Base-by-base conservation (phyloP, 2,888 invertebrate genomes). In the Drosophila pseudotakahashii region DNA sequence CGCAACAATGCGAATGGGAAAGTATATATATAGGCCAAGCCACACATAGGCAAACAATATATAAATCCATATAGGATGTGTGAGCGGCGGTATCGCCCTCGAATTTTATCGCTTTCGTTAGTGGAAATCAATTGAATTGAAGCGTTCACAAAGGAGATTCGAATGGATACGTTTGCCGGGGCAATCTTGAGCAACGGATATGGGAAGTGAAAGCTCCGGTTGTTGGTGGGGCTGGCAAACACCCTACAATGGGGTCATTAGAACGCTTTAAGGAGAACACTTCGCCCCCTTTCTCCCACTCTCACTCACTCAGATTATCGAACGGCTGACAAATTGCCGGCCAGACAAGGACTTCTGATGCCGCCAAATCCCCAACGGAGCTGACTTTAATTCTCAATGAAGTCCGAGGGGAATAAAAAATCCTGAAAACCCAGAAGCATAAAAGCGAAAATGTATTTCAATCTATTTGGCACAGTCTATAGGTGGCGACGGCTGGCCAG, bases 391-490 rank as follows among this genome's bases (percentile, higher is more conserved):
- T 52, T 66, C 69, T 53, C 41, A 62, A 75, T 64, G 75, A 61
- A 68, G 68, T 52, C 58, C 6, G 36, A 51, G 37, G 34, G 36
- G 72, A 72, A 72, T 72, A 47, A 57, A 70, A 62, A 60, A 67
- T 13, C 41, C 34, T 16, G 59, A 42, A 64, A 32, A 68, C 57
- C 51, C 69, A 72, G 61, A 70, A 76, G 72, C 58, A 80, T 86
- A 88, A 82, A 41, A 41, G 52, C 45, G 45, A 88, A 85, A 88
- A 84, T 88, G 79, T 88, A 88, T 85, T 82, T 73, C 81, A 76
- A 80, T 84, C 81, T 88, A 80, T 88, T 82, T 78, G 70, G 59
- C 53, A 60, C 75, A 75, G 73, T 73, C 68, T 61, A 73, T 53
- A 75, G 64, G 73, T 70, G 71, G 59, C 54, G 62, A 54, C 42